Evolutionary conservation across 2,888 invertebrate species (phyloP), one percentile per base, ranked within the genome.

Genomic region (Timandra comae): DNA sequence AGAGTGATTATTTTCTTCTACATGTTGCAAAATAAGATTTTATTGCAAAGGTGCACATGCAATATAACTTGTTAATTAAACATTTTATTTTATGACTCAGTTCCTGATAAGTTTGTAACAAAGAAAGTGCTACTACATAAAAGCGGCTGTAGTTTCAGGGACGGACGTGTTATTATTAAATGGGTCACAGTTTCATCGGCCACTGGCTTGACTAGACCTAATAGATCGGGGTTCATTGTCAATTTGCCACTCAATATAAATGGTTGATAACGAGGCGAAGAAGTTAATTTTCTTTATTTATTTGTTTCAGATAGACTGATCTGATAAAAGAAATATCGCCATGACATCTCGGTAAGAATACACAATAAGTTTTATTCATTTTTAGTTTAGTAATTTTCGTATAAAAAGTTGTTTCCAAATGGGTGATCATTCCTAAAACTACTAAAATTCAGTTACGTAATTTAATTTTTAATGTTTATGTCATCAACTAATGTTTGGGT

Each of bases 271-370:
- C 16, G 6, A 11, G 11, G 9, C 11, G 24, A 2, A 9, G 5
- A 24, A 24, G 9, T 10, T 7, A 24, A 6, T 11, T 4, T 24
- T 11, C 4, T 22, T 4, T 3, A 11, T 24, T 7, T 24, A 7
- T 9, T 73, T 68, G 56, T 78, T 74, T 38, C 69, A 77, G 77
- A 46, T 41, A 52, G 52, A 42, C 48, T 56, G 46, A 57, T 43
- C 38, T 49, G 48, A 56, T 49, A 37, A 37, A 41, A 9, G 4
- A 10, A 32, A 45, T 30, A 30, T 30, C 55, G 54, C 29, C 37
- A 79, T 79, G 79, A 79, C 78, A 42, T 77, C 79, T 20, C 63
- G 79, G 79, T 78, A 47, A 73, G 76, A 63, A 35, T 12, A 16
- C 7, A 11, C 7, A 10, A 16, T 41, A 43, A 40, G 43, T 38